A percentile compares a stretch with the other conserved stretches of the same genome.
These are phyloP conservation scores for Folsomia manolachei DNA, from an alignment of 2,888 invertebrate species.

Conservation along the genomic window DNA sequence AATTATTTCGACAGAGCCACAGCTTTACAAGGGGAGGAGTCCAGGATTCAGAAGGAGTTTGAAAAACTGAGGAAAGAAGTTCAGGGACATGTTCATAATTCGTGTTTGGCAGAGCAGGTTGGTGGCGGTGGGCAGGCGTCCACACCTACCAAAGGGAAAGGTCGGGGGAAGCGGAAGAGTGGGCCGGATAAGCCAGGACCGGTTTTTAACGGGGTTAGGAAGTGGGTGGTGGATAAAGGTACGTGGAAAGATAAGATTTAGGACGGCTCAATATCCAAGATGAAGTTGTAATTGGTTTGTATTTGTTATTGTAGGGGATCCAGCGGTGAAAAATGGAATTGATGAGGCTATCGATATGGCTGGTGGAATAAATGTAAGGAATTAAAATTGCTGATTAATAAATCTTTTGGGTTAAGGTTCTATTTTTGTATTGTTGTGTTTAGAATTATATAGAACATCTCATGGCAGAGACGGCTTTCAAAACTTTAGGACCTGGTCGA, in stretches of 20 bases:
- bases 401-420: too few species aligned
- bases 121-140: background rate
- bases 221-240: background rate
- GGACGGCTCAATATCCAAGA: background rate
- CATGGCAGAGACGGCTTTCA: background rate
- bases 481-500: background rate
- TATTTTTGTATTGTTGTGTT: too few species aligned
- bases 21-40: background rate
- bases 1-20: background rate
- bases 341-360: slow-evolving; percentile 3
- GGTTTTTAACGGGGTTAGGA: background rate
- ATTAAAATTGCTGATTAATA: too few species aligned
- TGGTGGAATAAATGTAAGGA: background rate
- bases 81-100: background rate
- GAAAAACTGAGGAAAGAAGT: background rate
- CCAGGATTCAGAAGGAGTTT: background rate
- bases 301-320: background rate
- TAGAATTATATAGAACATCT: background rate
- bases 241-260: too few species aligned
- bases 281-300: background rate
- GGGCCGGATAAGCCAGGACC: background rate
- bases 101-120: background rate
- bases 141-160: background rate
- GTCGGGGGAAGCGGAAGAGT: background rate
- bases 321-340: background rate